Evolutionary conservation across 2,797 vertebrate genomes (phyloP).

Genomic region (Jordanella pulchra): DNA sequence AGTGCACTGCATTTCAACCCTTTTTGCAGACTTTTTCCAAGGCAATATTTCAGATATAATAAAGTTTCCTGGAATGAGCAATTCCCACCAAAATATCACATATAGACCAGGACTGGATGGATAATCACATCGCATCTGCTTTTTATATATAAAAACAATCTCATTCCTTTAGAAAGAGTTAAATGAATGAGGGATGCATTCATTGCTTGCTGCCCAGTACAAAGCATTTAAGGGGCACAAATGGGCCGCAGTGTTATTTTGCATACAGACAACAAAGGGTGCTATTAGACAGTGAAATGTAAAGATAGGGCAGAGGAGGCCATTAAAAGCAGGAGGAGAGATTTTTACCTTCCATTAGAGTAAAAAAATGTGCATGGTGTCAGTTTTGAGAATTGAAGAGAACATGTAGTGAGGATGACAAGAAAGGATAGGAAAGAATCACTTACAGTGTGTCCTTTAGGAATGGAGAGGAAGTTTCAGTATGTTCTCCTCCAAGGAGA

Average conservation of each 20-base stretch:
- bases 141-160: constrained; percentile 25
- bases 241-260: constrained; percentile 41
- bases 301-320: constrained; percentile 31
- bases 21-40: background rate
- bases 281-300: constrained; percentile 23
- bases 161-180: constrained; percentile 15
- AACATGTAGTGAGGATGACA: constrained; percentile 5
- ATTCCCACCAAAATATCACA: background rate
- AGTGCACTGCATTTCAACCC: background rate
- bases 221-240: constrained; percentile 19
- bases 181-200: constrained; percentile 8
- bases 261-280: constrained; percentile 38
- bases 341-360: constrained; percentile 22
- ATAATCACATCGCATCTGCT: constrained; percentile 20
- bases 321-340: constrained; percentile 18
- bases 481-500: constrained; percentile 53
- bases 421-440: constrained; percentile 29
- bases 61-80: constrained; percentile 1
- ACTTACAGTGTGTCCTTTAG: constrained; percentile 64
- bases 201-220: constrained; percentile 19
- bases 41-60: background rate
- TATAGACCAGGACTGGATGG: background rate
- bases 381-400: constrained; percentile 25
- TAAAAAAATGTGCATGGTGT: constrained; percentile 20
- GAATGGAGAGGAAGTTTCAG: constrained; percentile 62